Evolutionary conservation across 2,888 invertebrate species (phyloP).

Genomic region (Lasioglossum oenotherae): DNA sequence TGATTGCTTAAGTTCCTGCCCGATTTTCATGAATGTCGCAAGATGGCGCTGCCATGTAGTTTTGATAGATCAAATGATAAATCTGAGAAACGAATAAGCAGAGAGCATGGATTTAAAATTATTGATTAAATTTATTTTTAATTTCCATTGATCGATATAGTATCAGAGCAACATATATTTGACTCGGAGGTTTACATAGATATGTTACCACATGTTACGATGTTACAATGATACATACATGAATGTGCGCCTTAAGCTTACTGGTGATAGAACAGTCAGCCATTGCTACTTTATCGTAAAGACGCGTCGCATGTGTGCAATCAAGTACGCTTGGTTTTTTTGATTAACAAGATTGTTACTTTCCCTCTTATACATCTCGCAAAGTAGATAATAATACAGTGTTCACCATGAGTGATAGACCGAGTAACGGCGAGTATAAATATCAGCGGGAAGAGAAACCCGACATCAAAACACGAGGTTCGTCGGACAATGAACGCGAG

Average conservation of each 20-base stretch:
- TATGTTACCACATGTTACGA: too few relatives aligned
- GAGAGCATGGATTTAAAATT: too few relatives aligned
- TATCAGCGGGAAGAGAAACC: conserved; percentile 76
- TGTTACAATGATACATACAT: neutral
- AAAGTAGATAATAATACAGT: conserved; percentile 2
- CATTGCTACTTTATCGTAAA: conserved; percentile 33
- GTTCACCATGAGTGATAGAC: conserved; percentile 76
- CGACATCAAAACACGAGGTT: conserved; percentile 72
- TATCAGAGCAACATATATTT: too few relatives aligned
- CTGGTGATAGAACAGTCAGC: conserved; percentile 24
- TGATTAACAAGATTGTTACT: conserved; percentile 9
- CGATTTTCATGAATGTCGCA: too few relatives aligned
- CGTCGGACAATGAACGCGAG: conserved; percentile 85
- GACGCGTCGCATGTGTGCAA: conserved; percentile 7
- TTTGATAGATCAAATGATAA: too few relatives aligned
- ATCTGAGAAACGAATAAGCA: too few relatives aligned
- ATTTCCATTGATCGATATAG: too few relatives aligned
- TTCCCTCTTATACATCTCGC: neutral
- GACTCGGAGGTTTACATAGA: too few relatives aligned
- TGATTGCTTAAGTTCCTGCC: too few relatives aligned
- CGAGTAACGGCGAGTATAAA: conserved; percentile 81
- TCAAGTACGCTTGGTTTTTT: conserved; percentile 1
- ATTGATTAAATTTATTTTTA: too few relatives aligned
- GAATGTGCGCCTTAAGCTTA: conserved; percentile 35
- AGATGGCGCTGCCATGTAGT: too few relatives aligned